Evolutionary conservation across 2,888 invertebrate genomes (phyloP).

Genomic region (Melikaiella ostensackeni): DNA sequence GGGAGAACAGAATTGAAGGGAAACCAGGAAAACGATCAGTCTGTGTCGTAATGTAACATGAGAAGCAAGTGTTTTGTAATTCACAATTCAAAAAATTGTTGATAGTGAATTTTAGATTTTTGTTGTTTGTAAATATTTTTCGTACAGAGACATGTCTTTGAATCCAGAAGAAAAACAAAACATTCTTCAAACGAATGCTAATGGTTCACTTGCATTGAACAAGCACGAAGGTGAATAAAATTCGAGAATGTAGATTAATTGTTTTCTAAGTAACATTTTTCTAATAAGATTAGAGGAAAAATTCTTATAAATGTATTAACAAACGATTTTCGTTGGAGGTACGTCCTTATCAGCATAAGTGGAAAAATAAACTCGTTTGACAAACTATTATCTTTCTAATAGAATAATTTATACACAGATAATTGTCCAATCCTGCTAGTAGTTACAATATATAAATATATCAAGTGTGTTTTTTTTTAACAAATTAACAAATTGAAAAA

Average conservation of each 20-base stretch:
- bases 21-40: slow-evolving; percentile 10
- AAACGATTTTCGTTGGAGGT: background rate
- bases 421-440: background rate
- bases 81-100: background rate
- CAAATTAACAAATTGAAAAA: too few relatives aligned
- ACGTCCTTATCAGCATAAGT: background rate
- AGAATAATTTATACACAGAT: background rate
- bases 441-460: background rate
- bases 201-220: background rate
- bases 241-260: background rate
- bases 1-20: background rate
- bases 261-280: background rate
- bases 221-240: background rate
- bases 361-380: background rate
- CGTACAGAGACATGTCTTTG: background rate
- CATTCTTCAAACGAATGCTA: background rate
- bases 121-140: background rate
- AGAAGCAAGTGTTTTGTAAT: background rate
- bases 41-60: background rate
- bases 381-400: background rate
- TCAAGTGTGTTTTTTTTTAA: too few relatives aligned
- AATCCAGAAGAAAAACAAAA: background rate
- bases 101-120: background rate
- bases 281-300: background rate
- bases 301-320: background rate